Conservation (phyloP, 2,797 vertebrate species). For the Anguilla anguilla region DNA sequence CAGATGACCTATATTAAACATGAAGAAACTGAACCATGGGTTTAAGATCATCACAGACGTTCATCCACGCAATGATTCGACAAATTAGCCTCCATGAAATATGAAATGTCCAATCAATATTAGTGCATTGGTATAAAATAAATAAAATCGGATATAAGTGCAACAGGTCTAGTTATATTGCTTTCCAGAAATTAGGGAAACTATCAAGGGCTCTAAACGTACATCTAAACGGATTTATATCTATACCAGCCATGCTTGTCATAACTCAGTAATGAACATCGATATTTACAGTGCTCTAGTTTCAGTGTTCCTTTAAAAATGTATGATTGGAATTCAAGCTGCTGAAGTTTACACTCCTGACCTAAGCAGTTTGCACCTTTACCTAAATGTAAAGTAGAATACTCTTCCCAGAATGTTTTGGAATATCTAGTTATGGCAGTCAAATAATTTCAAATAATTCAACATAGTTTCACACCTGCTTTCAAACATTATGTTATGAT, state of each 20-base stretch:
- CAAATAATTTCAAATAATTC: neutral
- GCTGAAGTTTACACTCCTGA: neutral
- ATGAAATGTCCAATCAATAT: neutral
- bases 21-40: neutral
- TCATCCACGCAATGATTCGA: neutral
- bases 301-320: slow-evolving; percentile 8
- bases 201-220: neutral
- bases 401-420: neutral
- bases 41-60: neutral
- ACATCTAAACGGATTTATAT: neutral
- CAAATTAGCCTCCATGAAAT: too few relatives aligned
- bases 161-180: neutral
- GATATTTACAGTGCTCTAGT: neutral
- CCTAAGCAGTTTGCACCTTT: neutral
- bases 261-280: neutral
- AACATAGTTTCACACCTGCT: neutral
- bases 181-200: neutral
- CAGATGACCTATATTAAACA: neutral
- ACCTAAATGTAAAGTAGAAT: neutral
- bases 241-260: neutral
- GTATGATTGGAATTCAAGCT: neutral
- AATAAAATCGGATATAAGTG: neutral
- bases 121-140: neutral
- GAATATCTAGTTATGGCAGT: neutral
- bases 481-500: neutral